Conservation (phyloP, 2,888 invertebrate genomes). For the Sipha maydis region DNA sequence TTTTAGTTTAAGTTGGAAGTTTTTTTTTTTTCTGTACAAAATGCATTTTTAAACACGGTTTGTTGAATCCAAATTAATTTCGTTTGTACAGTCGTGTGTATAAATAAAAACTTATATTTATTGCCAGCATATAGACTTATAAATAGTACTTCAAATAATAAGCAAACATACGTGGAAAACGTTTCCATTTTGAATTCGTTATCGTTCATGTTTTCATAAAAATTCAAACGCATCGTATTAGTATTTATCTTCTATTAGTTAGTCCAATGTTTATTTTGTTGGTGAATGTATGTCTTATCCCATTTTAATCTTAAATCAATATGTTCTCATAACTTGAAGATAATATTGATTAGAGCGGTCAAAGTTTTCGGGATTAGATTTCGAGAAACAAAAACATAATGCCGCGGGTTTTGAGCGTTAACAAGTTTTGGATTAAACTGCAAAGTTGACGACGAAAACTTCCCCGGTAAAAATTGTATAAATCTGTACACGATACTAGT, state of each 20-base stretch:
- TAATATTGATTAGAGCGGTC: constrained; percentile 21
- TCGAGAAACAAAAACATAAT: constrained; percentile 41
- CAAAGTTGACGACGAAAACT: not conserved
- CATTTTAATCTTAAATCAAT: constrained; percentile 8
- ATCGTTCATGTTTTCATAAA: not conserved
- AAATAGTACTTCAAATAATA: not conserved
- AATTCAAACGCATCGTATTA: not conserved
- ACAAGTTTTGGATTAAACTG: constrained; percentile 14
- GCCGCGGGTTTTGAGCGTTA: not conserved
- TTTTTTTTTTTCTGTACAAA: not conserved
- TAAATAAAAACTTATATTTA: constrained; percentile 18
- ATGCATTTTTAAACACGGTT: constrained; percentile 10
- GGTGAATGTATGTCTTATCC: not conserved
- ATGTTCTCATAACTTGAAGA: constrained; percentile 18
- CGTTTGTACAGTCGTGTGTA: not conserved
- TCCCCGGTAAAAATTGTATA: not conserved
- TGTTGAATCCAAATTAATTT: constrained; percentile 1
- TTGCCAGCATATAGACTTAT: not conserved
- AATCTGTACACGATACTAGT: not conserved
- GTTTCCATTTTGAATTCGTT: constrained; percentile 13
- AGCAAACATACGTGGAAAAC: not conserved
- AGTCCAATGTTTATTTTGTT: constrained; percentile 24
- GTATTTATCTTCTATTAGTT: not conserved
- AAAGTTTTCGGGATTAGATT: constrained; percentile 49
- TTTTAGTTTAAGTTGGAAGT: not conserved